Conservation (phyloP, 2,888 invertebrate genomes). For the Lithophane socia region DNA sequence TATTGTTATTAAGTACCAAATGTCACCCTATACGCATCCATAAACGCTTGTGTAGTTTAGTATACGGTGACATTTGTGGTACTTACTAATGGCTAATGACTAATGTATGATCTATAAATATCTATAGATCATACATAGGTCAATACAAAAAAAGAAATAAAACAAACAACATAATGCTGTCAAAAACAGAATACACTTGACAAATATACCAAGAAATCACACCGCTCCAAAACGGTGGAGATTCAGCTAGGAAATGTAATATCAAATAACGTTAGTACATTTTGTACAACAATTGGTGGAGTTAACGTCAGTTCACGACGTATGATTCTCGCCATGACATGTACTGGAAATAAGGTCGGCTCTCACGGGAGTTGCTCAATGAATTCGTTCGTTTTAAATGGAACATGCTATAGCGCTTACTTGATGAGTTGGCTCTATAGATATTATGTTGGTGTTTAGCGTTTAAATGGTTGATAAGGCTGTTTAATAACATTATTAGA, state of each 20-base stretch:
- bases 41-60: too few relatives aligned
- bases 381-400: slow-evolving; percentile 59
- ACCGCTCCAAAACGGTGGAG: background rate
- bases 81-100: too few relatives aligned
- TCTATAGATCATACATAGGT: background rate
- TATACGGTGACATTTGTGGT: too few relatives aligned
- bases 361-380: slow-evolving; percentile 49
- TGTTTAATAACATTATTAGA: background rate
- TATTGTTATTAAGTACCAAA: background rate
- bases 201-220: slow-evolving; percentile 38
- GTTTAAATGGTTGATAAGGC: background rate
- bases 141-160: background rate
- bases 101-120: too few relatives aligned
- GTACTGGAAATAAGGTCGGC: slow-evolving; percentile 54
- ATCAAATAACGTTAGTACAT: slow-evolving; percentile 24
- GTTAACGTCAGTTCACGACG: slow-evolving; percentile 53
- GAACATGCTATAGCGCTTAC: slow-evolving; percentile 28
- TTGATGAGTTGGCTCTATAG: slow-evolving; percentile 11
- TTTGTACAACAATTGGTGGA: slow-evolving; percentile 48
- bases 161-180: slow-evolving; percentile 3
- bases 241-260: slow-evolving; percentile 22
- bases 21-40: too few relatives aligned
- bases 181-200: slow-evolving; percentile 19
- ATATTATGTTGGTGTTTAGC: background rate
- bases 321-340: slow-evolving; percentile 57